Evolutionary conservation across 2,113 vertebrate species (phyloP).

Genomic region (Corythaixoides concolor): DNA sequence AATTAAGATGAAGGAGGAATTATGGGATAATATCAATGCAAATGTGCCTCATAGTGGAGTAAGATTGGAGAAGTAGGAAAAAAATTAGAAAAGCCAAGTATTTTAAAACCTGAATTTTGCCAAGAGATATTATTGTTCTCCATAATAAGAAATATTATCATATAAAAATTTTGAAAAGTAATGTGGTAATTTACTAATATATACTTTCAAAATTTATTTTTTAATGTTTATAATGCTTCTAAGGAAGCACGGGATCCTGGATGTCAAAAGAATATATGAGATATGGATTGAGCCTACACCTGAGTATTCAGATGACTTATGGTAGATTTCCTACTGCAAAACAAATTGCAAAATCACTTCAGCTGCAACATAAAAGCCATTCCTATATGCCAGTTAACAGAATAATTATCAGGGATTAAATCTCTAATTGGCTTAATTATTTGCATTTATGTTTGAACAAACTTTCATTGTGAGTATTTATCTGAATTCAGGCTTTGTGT

Average conservation of each 20-base stretch:
- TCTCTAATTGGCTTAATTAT: background rate
- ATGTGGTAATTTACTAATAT: background rate
- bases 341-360: background rate
- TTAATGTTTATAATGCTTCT: background rate
- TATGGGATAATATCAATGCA: background rate
- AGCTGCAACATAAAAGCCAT: background rate
- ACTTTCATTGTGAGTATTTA: background rate
- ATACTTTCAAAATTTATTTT: background rate
- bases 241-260: background rate
- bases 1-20: background rate
- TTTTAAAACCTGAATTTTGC: background rate
- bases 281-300: background rate
- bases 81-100: background rate
- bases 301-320: background rate
- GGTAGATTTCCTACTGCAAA: background rate
- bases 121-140: background rate
- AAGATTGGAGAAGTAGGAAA: background rate
- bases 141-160: background rate
- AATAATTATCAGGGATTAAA: background rate
- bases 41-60: background rate
- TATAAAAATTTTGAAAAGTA: background rate
- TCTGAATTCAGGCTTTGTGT: background rate
- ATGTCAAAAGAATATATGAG: accelerated
- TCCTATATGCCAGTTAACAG: background rate
- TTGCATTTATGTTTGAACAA: background rate